A percentile compares a stretch with the other conserved stretches of the same genome.
phyloP scores from a whole-genome alignment of 2,888 invertebrate genomes.

The Pristionchus mayeri region DNA sequence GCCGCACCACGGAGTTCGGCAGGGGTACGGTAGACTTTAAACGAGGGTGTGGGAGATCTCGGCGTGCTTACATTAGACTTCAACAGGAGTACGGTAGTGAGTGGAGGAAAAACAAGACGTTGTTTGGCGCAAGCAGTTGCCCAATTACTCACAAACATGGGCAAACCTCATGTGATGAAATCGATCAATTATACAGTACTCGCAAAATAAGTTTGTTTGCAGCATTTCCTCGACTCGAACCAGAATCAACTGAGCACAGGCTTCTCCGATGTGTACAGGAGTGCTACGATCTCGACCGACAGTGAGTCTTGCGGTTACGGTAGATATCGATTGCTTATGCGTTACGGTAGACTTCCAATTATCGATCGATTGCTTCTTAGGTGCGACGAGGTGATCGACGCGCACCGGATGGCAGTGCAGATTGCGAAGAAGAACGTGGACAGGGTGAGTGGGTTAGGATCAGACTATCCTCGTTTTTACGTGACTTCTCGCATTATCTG shows the following conservation, averaged over 20 bases:
- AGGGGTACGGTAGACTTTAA: background rate
- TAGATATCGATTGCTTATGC: background rate
- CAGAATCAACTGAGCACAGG: background rate
- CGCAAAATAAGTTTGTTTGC: too few relatives aligned
- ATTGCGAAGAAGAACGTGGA: slow-evolving; percentile 26
- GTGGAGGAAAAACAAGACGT: too few relatives aligned
- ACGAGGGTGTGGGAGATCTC: too few relatives aligned
- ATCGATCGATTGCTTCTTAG: background rate
- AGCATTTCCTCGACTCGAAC: background rate
- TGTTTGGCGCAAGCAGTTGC: too few relatives aligned
- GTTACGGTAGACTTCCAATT: background rate
- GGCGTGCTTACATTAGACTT: too few relatives aligned
- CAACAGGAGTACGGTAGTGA: too few relatives aligned
- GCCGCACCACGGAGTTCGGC: background rate
- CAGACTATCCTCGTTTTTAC: too few relatives aligned
- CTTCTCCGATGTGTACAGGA: background rate
- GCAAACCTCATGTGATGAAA: too few relatives aligned
- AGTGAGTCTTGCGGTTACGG: slow-evolving; percentile 5
- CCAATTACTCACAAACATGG: too few relatives aligned
- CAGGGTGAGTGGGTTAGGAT: slow-evolving; percentile 4
- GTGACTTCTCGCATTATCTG: too few relatives aligned
- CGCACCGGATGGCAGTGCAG: background rate
- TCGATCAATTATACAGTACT: too few relatives aligned
- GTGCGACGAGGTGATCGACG: slow-evolving; percentile 45
- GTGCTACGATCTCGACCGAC: slow-evolving; percentile 25